Evolutionary conservation across 2,888 invertebrate genomes (phyloP).

Genomic region (Luperina nickerlii): DNA sequence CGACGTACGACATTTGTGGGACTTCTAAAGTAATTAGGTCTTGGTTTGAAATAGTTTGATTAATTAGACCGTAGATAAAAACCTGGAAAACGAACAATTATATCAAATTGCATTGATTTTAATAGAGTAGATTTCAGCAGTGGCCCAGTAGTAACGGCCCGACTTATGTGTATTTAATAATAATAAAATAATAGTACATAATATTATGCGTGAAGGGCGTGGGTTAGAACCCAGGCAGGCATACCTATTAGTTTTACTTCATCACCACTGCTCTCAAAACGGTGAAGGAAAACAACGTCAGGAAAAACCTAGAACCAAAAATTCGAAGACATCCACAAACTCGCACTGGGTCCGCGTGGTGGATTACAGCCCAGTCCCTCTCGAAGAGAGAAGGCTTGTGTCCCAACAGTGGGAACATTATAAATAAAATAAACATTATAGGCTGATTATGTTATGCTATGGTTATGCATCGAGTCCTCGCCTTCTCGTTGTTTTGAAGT

Average conservation of each 20-base stretch:
- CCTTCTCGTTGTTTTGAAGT: background rate
- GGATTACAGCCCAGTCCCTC: background rate
- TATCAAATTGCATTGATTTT: background rate
- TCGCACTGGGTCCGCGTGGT: background rate
- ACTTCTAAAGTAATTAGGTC: background rate
- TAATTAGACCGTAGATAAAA: background rate
- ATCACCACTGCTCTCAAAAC: background rate
- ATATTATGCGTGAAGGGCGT: too few relatives aligned
- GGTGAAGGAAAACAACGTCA: background rate
- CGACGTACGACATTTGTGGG: conserved; percentile 5
- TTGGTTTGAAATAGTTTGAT: background rate
- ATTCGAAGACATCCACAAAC: background rate
- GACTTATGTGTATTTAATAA: too few relatives aligned
- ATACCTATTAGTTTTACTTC: background rate
- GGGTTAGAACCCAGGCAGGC: too few relatives aligned
- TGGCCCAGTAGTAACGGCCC: too few relatives aligned
- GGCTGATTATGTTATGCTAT: background rate
- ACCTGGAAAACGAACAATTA: background rate
- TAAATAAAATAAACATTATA: background rate
- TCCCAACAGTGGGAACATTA: background rate
- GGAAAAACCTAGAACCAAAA: background rate
- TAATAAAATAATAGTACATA: too few relatives aligned
- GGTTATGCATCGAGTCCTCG: background rate
- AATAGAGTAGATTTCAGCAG: background rate
- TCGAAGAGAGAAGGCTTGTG: background rate